Conservation (phyloP, 1,140 invertebrate species). For the Ostrea edulis region DNA sequence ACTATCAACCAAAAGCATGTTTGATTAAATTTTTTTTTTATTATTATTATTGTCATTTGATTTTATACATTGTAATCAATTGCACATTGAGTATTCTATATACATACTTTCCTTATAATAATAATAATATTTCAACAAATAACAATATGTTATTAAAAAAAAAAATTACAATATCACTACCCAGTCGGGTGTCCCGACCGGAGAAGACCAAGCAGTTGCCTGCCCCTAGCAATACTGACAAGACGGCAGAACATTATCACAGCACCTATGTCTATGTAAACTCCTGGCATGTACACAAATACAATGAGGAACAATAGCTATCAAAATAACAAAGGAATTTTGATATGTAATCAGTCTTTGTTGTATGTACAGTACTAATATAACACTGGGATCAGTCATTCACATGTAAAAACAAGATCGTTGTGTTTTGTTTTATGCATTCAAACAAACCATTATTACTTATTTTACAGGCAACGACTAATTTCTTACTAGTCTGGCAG, state of each 20-base stretch:
- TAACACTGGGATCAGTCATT: constrained; percentile 1
- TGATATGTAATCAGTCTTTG: constrained; percentile 9
- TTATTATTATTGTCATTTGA: constrained; percentile 12
- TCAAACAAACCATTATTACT: not conserved
- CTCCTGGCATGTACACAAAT: not conserved
- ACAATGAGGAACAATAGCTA: not conserved
- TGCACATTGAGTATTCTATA: constrained; percentile 34
- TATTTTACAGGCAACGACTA: too few species aligned
- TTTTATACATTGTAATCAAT: not conserved
- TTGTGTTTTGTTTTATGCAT: not conserved
- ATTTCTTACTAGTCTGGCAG: too few species aligned
- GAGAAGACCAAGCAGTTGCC: not conserved
- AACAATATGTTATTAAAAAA: not conserved
- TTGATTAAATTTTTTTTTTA: not conserved
- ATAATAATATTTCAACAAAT: constrained; percentile 21
- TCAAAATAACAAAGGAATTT: not conserved
- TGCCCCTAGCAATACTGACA: constrained; percentile 20
- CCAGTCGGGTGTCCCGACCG: not conserved
- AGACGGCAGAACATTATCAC: constrained; percentile 16
- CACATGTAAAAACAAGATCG: not conserved
- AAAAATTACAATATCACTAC: constrained; percentile 9
- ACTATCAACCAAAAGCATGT: too few species aligned
- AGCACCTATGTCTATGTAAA: constrained; percentile 23
- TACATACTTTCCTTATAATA: constrained; percentile 22
- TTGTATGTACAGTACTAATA: not conserved